These are phyloP conservation scores for Lineus longissimus DNA, from an alignment of 1,140 invertebrate genomes.

Conservation along the genomic window DNA sequence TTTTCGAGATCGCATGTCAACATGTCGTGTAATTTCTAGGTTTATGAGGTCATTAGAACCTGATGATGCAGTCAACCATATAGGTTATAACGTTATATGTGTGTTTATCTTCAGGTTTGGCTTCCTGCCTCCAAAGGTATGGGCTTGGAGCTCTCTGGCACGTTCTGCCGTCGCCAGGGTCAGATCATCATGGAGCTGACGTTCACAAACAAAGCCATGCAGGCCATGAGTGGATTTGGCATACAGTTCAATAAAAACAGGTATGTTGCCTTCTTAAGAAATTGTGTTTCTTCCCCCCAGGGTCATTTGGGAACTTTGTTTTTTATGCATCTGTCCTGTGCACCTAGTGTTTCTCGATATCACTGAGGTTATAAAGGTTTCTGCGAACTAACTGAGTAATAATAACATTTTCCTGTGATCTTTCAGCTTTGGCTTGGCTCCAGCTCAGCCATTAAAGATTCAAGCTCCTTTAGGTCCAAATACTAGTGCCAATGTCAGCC, in stretches of 20 bases:
- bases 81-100: too few species aligned
- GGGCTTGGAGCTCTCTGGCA: conserved; percentile 94
- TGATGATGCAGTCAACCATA: neutral
- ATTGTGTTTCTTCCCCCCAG: too few species aligned
- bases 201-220: conserved; percentile 97
- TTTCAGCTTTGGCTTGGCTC: conserved; percentile 85
- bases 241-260: conserved; percentile 98
- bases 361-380: neutral
- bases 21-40: too few species aligned
- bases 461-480: conserved; percentile 77
- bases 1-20: too few species aligned
- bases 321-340: neutral
- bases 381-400: conserved; percentile 7
- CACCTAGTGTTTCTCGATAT: neutral
- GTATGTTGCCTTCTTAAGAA: conserved; percentile 42
- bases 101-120: conserved; percentile 64
- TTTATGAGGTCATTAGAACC: neutral
- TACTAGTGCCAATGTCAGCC: conserved; percentile 71
- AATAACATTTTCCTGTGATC: neutral
- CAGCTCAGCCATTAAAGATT: conserved; percentile 76
- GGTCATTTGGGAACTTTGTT: neutral
- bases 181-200: conserved; percentile 95
- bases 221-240: conserved; percentile 92
- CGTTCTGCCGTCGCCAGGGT: conserved; percentile 83
- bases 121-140: conserved; percentile 92